phyloP scores from a whole-genome alignment of 2,797 vertebrate genomes.

The Crax fasciolata region DNA sequence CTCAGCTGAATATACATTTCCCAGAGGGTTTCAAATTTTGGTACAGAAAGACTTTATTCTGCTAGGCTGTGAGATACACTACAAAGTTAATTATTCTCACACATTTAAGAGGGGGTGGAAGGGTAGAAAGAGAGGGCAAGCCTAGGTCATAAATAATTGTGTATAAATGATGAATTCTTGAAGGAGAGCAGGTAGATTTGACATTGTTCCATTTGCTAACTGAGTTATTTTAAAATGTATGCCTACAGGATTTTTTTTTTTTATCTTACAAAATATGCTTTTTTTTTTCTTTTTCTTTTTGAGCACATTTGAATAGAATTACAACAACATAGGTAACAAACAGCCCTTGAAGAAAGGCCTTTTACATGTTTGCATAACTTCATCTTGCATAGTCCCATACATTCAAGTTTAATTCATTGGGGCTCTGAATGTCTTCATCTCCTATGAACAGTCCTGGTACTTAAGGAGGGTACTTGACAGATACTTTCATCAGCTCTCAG shows the following conservation, averaged over 20 bases:
- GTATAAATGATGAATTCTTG: neutral
- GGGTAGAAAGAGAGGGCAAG: neutral
- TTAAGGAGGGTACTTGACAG: neutral
- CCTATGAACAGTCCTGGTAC: neutral
- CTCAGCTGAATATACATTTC: neutral
- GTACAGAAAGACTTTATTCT: neutral
- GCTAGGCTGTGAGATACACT: neutral
- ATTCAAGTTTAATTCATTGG: neutral
- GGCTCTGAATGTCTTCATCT: neutral
- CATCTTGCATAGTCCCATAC: neutral
- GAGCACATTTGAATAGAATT: neutral
- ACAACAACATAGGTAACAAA: neutral
- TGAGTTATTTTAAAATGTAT: neutral
- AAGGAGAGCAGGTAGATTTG: neutral
- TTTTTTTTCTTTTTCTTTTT: neutral
- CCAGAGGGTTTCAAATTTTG: neutral
- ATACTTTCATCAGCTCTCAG: neutral
- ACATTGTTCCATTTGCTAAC: neutral
- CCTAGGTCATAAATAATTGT: neutral
- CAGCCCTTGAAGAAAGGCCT: rapidly evolving
- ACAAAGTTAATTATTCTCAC: neutral
- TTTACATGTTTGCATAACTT: neutral
- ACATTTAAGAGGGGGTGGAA: neutral
- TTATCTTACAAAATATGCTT: neutral
- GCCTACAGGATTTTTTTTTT: neutral